These are phyloP conservation scores for Chymomyza costata DNA, from an alignment of 1,140 invertebrate species.

Conservation along the genomic window DNA sequence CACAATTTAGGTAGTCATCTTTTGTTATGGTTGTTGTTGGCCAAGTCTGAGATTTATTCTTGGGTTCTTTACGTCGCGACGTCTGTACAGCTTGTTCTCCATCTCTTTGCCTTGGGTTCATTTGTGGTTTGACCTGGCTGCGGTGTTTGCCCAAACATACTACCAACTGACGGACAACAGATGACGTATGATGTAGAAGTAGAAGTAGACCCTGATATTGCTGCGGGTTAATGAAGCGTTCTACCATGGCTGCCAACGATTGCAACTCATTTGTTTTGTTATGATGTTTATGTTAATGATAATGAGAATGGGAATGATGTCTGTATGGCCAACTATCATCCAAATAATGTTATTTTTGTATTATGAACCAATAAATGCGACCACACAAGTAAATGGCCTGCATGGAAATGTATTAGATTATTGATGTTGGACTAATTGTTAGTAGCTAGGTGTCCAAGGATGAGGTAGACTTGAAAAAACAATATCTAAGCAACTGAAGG, in stretches of 20 bases:
- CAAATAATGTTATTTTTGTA: constrained; percentile 8
- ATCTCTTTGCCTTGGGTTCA: constrained; percentile 25
- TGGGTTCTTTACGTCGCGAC: not conserved
- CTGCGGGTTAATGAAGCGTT: constrained; percentile 60
- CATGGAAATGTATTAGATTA: too few relatives aligned
- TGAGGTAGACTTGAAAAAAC: too few relatives aligned
- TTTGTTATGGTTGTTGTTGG: constrained; percentile 9
- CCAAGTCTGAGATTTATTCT: constrained; percentile 39
- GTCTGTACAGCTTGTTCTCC: constrained; percentile 1
- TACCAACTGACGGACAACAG: too few relatives aligned
- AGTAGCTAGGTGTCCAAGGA: too few relatives aligned
- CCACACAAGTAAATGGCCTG: constrained; percentile 39
- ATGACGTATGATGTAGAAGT: constrained; percentile 1
- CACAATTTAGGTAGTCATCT: too few relatives aligned
- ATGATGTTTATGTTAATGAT: constrained; percentile 66
- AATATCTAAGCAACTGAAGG: too few relatives aligned
- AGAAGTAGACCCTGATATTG: too few relatives aligned
- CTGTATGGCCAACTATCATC: too few relatives aligned
- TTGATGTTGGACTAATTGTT: too few relatives aligned
- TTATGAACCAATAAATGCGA: constrained; percentile 19
- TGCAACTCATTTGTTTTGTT: constrained; percentile 59
- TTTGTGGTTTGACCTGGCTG: constrained; percentile 54
- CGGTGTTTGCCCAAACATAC: not conserved
- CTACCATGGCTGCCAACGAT: constrained; percentile 38
- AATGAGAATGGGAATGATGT: constrained; percentile 39